Conservation (phyloP, 2,888 invertebrate genomes). For the Aricia artaxerxes region DNA sequence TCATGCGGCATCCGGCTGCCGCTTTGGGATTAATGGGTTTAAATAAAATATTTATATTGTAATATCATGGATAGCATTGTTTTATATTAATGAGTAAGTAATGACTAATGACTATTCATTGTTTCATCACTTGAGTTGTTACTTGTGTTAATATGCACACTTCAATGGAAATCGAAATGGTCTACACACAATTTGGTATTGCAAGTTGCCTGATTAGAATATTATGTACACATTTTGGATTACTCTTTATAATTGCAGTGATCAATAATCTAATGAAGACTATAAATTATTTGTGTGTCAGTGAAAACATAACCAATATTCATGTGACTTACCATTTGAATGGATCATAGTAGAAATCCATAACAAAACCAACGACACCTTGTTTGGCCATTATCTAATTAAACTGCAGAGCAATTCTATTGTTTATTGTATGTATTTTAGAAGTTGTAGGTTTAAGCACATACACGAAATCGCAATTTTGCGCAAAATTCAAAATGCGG, state of each 20-base stretch:
- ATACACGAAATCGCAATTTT: not conserved
- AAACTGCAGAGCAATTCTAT: not conserved
- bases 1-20: no score
- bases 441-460: not conserved
- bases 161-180: no score
- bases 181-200: no score
- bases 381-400: slow-evolving; percentile 82
- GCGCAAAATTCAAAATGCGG: not conserved
- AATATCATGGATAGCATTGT: no score
- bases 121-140: no score
- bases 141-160: no score
- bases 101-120: no score
- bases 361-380: slow-evolving; percentile 78
- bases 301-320: not conserved
- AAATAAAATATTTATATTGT: no score
- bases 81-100: no score
- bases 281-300: no score
- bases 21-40: no score
- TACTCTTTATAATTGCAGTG: not conserved
- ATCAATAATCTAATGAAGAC: not conserved
- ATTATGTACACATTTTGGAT: not conserved
- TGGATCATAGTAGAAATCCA: slow-evolving; percentile 86
- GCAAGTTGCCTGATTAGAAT: no score
- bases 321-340: slow-evolving; percentile 85
- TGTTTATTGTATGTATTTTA: not conserved